These are phyloP conservation scores for Aphelenchoides besseyi DNA, from an alignment of 1,140 invertebrate genomes.

Conservation along the genomic window DNA sequence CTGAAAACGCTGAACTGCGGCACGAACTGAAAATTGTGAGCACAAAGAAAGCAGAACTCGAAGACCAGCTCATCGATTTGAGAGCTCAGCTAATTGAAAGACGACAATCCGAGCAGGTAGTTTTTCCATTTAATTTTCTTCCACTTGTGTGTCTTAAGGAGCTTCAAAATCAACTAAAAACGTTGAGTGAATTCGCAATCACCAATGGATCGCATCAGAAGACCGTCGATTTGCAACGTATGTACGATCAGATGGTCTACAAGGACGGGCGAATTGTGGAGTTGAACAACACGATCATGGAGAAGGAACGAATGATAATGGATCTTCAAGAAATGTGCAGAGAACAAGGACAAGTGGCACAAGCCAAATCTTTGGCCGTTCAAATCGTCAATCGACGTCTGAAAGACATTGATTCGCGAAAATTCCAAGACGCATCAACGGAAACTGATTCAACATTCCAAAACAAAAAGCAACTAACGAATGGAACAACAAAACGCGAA, in stretches of 20 bases:
- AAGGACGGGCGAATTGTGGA: conserved; percentile 67
- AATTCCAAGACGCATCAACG: conserved; percentile 34
- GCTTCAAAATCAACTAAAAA: conserved; percentile 33
- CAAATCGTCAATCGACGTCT: conserved; percentile 43
- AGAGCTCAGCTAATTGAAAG: conserved; percentile 19
- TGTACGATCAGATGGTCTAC: conserved; percentile 67
- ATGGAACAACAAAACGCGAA: conserved; percentile 17
- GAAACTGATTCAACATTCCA: conserved; percentile 31
- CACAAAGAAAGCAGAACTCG: conserved; percentile 23
- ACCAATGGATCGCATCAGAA: conserved; percentile 36
- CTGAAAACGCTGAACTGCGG: conserved; percentile 19
- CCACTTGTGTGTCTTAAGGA: conserved; percentile 20
- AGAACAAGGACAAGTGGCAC: conserved; percentile 80
- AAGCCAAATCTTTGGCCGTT: conserved; percentile 65
- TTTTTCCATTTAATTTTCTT: background rate
- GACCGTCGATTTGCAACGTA: conserved; percentile 61
- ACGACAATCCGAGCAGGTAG: conserved; percentile 21
- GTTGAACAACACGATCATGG: conserved; percentile 66
- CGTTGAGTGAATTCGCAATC: conserved; percentile 24
- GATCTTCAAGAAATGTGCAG: conserved; percentile 73
- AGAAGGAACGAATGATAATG: conserved; percentile 65
- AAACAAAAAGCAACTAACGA: background rate
- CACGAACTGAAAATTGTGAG: conserved; percentile 14
- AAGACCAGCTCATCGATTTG: conserved; percentile 27
- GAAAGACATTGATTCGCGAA: conserved; percentile 38